phyloP scores from a whole-genome alignment of 1,140 invertebrate genomes.

The Ylistrum balloti region DNA sequence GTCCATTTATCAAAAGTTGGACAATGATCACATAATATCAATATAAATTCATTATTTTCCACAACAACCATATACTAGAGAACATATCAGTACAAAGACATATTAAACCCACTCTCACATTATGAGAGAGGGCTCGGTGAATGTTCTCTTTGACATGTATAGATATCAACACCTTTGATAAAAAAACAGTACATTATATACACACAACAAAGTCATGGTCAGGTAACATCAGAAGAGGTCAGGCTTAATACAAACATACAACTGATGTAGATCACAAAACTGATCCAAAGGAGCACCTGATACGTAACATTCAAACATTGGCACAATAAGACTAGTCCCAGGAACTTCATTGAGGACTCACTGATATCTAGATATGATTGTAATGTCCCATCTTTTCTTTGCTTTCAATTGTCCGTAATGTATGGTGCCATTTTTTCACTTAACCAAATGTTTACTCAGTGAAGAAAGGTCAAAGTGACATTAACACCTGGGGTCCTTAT shows the following conservation, averaged over 20 bases:
- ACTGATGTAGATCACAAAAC: background rate
- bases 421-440: too few relatives aligned
- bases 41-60: background rate
- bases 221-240: background rate
- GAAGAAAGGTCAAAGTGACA: too few relatives aligned
- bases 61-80: too few relatives aligned
- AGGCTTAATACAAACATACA: slow-evolving; percentile 9
- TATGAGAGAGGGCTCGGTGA: too few relatives aligned
- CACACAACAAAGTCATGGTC: background rate
- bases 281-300: background rate
- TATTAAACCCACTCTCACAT: background rate
- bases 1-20: too few relatives aligned
- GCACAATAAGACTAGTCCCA: background rate
- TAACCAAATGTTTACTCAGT: too few relatives aligned
- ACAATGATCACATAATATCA: too few relatives aligned
- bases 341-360: too few relatives aligned
- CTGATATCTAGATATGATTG: too few relatives aligned
- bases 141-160: background rate
- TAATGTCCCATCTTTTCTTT: too few relatives aligned
- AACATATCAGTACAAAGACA: background rate
- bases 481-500: too few relatives aligned
- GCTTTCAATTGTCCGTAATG: too few relatives aligned
- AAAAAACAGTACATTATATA: background rate
- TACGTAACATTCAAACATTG: background rate
- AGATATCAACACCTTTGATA: background rate